Evolutionary conservation across 2,113 vertebrate species (phyloP).

Genomic region (Cavia porcellus): DNA sequence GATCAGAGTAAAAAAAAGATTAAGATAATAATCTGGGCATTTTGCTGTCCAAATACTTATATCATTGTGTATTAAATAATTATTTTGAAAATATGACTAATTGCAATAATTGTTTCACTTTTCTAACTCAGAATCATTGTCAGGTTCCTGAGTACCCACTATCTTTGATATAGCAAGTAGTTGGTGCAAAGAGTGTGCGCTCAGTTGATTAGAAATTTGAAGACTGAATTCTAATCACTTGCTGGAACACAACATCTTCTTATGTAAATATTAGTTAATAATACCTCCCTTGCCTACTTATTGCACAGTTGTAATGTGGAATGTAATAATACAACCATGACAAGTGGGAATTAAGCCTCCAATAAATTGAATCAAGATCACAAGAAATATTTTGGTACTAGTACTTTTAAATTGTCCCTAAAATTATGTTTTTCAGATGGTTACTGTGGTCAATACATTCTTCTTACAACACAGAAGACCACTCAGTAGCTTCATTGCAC

Average conservation of each 20-base stretch:
- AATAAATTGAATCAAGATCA: background rate
- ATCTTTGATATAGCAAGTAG: background rate
- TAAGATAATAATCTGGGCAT: constrained; percentile 19
- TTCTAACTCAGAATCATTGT: background rate
- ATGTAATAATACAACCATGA: background rate
- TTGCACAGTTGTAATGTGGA: background rate
- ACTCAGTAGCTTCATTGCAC: background rate
- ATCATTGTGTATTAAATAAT: background rate
- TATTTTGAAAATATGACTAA: constrained; percentile 23
- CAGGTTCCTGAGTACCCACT: background rate
- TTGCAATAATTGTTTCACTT: background rate
- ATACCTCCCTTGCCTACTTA: background rate
- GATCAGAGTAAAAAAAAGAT: background rate
- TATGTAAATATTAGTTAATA: background rate
- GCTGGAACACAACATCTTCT: background rate
- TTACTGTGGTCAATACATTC: background rate
- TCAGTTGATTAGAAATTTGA: background rate
- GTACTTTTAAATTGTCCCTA: background rate
- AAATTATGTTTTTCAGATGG: background rate
- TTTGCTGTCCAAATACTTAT: background rate
- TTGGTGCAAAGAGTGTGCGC: rapidly evolving
- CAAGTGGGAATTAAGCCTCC: background rate
- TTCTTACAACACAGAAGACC: background rate
- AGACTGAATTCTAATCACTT: background rate
- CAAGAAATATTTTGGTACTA: background rate